phyloP scores from a whole-genome alignment of 2,888 invertebrate genomes.

The Pherbina coryleti region DNA sequence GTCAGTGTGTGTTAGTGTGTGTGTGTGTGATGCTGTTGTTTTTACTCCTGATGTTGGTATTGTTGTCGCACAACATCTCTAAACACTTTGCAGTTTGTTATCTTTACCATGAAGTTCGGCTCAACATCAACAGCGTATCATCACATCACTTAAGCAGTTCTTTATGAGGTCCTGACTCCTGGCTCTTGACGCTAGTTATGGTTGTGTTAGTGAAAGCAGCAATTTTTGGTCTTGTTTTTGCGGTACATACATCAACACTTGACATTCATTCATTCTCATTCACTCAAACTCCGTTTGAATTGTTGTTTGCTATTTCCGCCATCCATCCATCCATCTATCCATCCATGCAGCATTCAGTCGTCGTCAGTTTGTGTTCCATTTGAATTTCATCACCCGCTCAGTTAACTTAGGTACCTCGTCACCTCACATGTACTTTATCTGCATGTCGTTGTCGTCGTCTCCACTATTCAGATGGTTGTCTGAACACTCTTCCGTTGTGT shows the following conservation, averaged over 20 bases:
- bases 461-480: conserved; percentile 21
- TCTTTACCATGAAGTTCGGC: conserved; percentile 3
- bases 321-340: conserved; percentile 18
- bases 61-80: conserved; percentile 30
- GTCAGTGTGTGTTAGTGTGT: conserved; percentile 43
- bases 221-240: conserved; percentile 65
- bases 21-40: conserved; percentile 28
- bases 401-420: conserved; percentile 39
- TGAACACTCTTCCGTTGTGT: conserved; percentile 21
- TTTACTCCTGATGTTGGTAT: conserved; percentile 20
- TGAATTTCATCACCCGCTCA: conserved; percentile 59
- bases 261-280: conserved; percentile 57
- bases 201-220: conserved; percentile 30
- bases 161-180: conserved; percentile 21
- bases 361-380: conserved; percentile 47
- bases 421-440: conserved; percentile 33
- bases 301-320: background rate
- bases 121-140: conserved; percentile 21
- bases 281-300: conserved; percentile 17
- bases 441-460: background rate
- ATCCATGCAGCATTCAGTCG: background rate
- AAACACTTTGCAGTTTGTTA: conserved; percentile 27
- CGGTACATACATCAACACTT: conserved; percentile 49
- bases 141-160: conserved; percentile 22
- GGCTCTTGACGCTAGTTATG: background rate